These are phyloP conservation scores for Machaerirhynchus nigripectus DNA, from an alignment of 2,113 vertebrate genomes.

Conservation along the genomic window DNA sequence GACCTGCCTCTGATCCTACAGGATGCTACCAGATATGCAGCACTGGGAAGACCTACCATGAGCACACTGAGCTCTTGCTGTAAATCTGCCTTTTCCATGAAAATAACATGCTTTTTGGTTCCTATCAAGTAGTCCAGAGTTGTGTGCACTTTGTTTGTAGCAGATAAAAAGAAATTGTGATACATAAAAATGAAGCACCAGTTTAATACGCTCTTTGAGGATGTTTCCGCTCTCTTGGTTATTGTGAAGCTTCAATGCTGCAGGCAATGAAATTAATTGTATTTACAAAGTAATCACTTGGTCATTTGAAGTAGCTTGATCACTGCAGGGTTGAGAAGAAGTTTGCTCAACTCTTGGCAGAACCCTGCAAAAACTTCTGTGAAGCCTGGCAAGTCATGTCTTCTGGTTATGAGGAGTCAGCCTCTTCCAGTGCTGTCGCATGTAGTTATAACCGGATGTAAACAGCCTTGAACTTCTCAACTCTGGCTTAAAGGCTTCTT, in stretches of 20 bases:
- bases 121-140: background rate
- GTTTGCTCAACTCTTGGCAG: background rate
- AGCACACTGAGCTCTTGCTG: background rate
- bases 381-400: background rate
- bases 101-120: background rate
- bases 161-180: background rate
- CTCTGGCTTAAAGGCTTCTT: background rate
- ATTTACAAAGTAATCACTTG: background rate
- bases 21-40: background rate
- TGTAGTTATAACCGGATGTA: background rate
- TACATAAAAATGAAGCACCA: background rate
- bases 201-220: background rate
- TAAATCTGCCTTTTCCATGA: background rate
- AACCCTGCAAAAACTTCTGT: background rate
- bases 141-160: background rate
- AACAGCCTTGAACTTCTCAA: background rate
- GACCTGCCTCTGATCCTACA: background rate
- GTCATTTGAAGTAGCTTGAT: background rate
- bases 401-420: background rate
- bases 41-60: background rate
- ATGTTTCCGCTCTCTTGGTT: background rate
- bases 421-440: background rate
- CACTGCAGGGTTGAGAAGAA: background rate
- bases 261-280: background rate
- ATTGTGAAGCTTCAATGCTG: background rate